phyloP scores from a whole-genome alignment of 2,797 vertebrate species.

The Darevskia mixta region DNA sequence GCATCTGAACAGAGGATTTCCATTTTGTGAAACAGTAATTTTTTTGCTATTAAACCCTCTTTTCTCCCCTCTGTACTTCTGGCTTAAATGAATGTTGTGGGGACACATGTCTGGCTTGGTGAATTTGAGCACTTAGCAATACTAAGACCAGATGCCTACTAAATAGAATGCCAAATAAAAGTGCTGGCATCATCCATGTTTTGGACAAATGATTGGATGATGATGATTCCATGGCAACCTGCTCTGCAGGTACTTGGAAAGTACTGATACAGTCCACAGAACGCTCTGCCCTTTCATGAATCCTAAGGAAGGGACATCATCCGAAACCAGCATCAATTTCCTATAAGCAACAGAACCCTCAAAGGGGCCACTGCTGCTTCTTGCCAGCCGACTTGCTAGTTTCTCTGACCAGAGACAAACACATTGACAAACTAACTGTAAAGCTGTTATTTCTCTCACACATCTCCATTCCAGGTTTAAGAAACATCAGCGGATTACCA shows the following conservation, averaged over 20 bases:
- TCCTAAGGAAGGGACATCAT: neutral
- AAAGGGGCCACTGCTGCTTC: neutral
- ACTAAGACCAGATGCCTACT: conserved; percentile 78
- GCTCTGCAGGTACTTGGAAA: conserved; percentile 56
- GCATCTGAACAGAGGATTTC: conserved; percentile 45
- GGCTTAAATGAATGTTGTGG: conserved; percentile 68
- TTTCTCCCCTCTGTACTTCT: conserved; percentile 54
- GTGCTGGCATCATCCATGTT: conserved; percentile 51
- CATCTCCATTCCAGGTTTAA: neutral
- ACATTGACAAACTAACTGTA: neutral
- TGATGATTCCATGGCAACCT: conserved; percentile 64
- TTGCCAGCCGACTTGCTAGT: neutral
- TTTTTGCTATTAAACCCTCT: conserved; percentile 53
- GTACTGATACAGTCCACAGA: conserved; percentile 21
- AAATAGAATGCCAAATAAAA: conserved; percentile 75
- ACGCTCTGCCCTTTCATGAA: neutral
- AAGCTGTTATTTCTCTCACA: neutral
- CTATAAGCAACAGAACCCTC: neutral
- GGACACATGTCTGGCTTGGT: conserved; percentile 71
- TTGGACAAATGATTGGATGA: conserved; percentile 64
- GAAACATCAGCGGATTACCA: neutral
- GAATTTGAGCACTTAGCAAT: conserved; percentile 76
- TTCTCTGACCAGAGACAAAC: neutral
- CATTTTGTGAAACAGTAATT: conserved; percentile 54
- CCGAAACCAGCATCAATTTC: neutral